Percentiles rank a stretch among this genome's conserved stretches.
These are phyloP conservation scores for Lucilia sericata DNA, from an alignment of 1,140 invertebrate genomes.

Conservation along the genomic window DNA sequence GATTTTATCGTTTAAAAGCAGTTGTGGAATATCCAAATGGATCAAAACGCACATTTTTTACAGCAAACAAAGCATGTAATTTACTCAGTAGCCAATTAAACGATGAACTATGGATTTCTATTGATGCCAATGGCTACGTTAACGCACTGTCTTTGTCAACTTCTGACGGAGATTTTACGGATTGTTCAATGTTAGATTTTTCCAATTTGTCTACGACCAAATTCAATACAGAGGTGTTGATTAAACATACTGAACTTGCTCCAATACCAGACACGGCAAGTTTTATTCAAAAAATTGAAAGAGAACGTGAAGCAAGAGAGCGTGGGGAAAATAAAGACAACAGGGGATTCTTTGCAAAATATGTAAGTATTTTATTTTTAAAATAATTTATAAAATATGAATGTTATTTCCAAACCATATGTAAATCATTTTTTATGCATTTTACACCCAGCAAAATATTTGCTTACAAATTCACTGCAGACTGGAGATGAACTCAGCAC, in stretches of 20 bases:
- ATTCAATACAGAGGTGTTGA: slow-evolving; percentile 80
- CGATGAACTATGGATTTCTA: slow-evolving; percentile 78
- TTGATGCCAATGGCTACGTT: slow-evolving; percentile 79
- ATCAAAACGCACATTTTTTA: slow-evolving; percentile 76
- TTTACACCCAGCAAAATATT: too few species aligned
- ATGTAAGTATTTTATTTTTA: slow-evolving; percentile 92
- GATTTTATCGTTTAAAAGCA: slow-evolving; percentile 82
- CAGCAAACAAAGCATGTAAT: slow-evolving; percentile 82
- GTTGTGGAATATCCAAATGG: slow-evolving; percentile 76
- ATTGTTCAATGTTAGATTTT: slow-evolving; percentile 64
- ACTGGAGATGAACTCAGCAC: too few species aligned
- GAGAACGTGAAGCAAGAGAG: slow-evolving; percentile 89
- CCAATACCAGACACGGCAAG: slow-evolving; percentile 90
- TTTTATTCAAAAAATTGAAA: slow-evolving; percentile 91
- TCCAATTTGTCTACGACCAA: slow-evolving; percentile 63
- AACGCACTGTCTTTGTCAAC: slow-evolving; percentile 74
- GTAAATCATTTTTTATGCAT: too few species aligned
- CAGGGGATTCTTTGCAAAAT: slow-evolving; percentile 95
- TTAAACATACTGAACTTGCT: slow-evolving; percentile 79
- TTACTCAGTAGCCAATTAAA: slow-evolving; percentile 75
- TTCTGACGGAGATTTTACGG: slow-evolving; percentile 69
- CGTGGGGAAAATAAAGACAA: slow-evolving; percentile 92
- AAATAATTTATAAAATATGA: too few species aligned
- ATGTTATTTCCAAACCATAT: too few species aligned
- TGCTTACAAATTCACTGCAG: too few species aligned